Conservation (phyloP, 1,140 invertebrate genomes). For the Nylanderia fulva region DNA sequence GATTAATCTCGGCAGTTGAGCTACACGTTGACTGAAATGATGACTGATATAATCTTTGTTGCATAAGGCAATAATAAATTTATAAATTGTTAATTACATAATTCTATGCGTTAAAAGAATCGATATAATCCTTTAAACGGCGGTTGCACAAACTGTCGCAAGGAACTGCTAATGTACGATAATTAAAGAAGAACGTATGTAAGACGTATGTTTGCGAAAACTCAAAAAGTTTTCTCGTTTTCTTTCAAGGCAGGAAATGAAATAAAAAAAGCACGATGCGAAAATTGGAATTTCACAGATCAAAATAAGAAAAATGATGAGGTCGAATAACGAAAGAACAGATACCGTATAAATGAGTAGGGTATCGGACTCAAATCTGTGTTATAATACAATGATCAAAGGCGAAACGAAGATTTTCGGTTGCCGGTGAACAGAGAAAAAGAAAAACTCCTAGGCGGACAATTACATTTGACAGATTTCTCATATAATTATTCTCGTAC, state of each 20-base stretch:
- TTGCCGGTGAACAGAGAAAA: neutral
- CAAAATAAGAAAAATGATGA: conserved; percentile 15
- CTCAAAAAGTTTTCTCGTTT: neutral
- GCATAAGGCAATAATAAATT: neutral
- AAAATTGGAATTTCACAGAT: neutral
- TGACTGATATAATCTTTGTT: neutral
- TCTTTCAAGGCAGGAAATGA: neutral
- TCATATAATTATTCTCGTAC: neutral
- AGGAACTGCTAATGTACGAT: neutral
- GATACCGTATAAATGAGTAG: neutral
- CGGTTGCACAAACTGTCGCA: neutral
- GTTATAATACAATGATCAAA: conserved; percentile 5
- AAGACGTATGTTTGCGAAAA: neutral
- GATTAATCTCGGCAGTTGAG: conserved; percentile 1
- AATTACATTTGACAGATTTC: conserved; percentile 9
- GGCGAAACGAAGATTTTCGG: neutral
- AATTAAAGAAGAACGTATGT: neutral
- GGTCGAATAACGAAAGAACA: neutral
- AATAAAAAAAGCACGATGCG: neutral
- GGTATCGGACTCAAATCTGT: neutral
- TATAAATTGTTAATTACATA: conserved; percentile 35
- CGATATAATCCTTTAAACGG: neutral
- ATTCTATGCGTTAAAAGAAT: neutral
- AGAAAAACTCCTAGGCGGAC: neutral
- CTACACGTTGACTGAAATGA: neutral